Percentiles rank a stretch among this genome's conserved stretches.
These are phyloP conservation scores for Peucedramus taeniatus DNA, from an alignment of 2,113 vertebrate species.

Conservation along the genomic window DNA sequence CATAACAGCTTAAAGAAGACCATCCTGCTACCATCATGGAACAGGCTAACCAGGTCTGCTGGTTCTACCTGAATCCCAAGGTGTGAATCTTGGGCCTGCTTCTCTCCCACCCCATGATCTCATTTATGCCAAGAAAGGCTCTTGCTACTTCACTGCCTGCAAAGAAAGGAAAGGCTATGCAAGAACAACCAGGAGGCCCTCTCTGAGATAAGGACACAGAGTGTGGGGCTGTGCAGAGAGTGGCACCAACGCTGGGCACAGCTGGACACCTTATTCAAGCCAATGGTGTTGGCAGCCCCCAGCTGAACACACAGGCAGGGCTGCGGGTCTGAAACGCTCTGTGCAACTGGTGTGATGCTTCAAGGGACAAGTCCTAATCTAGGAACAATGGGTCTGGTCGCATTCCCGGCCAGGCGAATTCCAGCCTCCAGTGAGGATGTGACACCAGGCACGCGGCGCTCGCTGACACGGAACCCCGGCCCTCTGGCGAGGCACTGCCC, in stretches of 20 bases:
- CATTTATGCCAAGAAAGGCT: background rate
- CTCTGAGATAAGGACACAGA: fast-evolving
- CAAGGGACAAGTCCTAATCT: background rate
- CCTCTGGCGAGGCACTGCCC: background rate
- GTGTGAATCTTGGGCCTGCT: background rate
- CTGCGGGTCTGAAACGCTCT: background rate
- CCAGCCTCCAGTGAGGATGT: background rate
- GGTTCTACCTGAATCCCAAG: background rate
- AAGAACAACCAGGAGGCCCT: background rate
- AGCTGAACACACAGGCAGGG: background rate
- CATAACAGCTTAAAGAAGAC: background rate
- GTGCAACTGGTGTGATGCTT: background rate
- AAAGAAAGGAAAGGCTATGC: background rate
- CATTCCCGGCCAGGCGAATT: background rate
- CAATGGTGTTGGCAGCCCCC: background rate
- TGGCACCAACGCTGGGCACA: background rate
- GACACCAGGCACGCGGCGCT: background rate
- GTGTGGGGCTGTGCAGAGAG: background rate
- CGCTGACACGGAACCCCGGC: background rate
- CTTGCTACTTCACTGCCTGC: background rate
- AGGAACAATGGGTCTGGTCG: background rate
- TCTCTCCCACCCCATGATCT: background rate
- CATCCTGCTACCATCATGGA: background rate
- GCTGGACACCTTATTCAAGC: background rate
- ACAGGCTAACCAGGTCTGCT: background rate